Conservation (phyloP, 2,888 invertebrate genomes). For the Nomada hirtipes region DNA sequence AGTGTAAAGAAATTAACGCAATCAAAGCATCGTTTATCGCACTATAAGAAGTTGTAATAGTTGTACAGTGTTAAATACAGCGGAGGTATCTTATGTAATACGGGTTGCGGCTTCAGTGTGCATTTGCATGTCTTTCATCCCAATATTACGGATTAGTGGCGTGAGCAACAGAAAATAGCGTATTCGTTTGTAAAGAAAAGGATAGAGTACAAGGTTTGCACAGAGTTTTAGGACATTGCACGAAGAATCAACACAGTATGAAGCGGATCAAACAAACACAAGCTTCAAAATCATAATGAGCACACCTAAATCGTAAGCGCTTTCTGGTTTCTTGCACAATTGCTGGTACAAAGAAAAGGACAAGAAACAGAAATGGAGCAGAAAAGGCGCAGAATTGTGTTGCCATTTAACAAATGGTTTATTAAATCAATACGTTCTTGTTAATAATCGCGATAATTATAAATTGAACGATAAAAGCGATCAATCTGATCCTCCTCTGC, state of each 20-base stretch:
- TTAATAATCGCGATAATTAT: background rate
- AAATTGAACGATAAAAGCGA: background rate
- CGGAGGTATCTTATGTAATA: slow-evolving; percentile 13
- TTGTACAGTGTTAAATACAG: slow-evolving; percentile 5
- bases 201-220: slow-evolving; percentile 26
- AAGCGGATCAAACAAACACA: slow-evolving; percentile 42
- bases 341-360: slow-evolving; percentile 26
- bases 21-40: slow-evolving; percentile 33
- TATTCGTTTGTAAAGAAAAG: slow-evolving; percentile 5
- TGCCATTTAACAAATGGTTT: background rate
- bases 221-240: slow-evolving; percentile 4
- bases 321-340: slow-evolving; percentile 14
- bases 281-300: slow-evolving; percentile 41
- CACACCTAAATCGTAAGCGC: slow-evolving; percentile 37
- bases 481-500: slow-evolving; percentile 55
- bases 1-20: slow-evolving; percentile 24
- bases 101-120: slow-evolving; percentile 25
- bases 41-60: slow-evolving; percentile 18
- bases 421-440: background rate
- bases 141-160: slow-evolving; percentile 23
- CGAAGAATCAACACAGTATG: slow-evolving; percentile 8
- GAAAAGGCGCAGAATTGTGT: slow-evolving; percentile 53
- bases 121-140: slow-evolving; percentile 31
- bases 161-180: slow-evolving; percentile 26
- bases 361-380: slow-evolving; percentile 50